Percentiles rank a stretch among this genome's conserved stretches.
Evolutionary conservation across 1,140 invertebrate genomes (phyloP).

Genomic region (Dufourea novaeangliae): DNA sequence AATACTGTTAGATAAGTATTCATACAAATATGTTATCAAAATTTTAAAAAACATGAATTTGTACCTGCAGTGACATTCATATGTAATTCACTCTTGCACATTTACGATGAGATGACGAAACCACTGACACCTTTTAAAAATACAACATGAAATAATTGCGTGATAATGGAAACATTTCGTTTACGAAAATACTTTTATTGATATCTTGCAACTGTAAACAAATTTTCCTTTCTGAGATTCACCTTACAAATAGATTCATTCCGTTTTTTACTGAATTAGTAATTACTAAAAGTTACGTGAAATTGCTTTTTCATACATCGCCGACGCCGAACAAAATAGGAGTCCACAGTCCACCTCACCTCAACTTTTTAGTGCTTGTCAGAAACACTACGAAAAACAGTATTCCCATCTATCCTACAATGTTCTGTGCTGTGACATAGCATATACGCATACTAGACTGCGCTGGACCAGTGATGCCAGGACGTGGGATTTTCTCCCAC

Average conservation of each 20-base stretch:
- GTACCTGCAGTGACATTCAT: conserved; percentile 21
- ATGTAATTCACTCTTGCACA: conserved; percentile 29
- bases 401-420: too few species aligned
- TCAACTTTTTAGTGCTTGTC: too few species aligned
- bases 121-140: neutral
- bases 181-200: neutral
- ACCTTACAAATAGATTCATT: conserved; percentile 23
- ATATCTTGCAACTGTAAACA: conserved; percentile 5
- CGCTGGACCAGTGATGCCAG: too few species aligned
- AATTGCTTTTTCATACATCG: conserved; percentile 7
- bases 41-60: conserved; percentile 6
- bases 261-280: conserved; percentile 13
- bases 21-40: neutral
- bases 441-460: too few species aligned
- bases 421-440: too few species aligned
- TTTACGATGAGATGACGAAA: conserved; percentile 1
- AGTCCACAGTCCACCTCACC: too few species aligned
- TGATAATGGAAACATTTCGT: neutral
- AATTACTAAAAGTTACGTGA: conserved; percentile 23
- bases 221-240: neutral
- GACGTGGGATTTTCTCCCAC: too few species aligned
- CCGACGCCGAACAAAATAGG: too few species aligned
- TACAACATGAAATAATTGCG: conserved; percentile 6
- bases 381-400: too few species aligned
- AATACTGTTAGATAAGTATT: neutral